Evolutionary conservation across 2,888 invertebrate species (phyloP).

Genomic region (Aleiodes leptofemur): DNA sequence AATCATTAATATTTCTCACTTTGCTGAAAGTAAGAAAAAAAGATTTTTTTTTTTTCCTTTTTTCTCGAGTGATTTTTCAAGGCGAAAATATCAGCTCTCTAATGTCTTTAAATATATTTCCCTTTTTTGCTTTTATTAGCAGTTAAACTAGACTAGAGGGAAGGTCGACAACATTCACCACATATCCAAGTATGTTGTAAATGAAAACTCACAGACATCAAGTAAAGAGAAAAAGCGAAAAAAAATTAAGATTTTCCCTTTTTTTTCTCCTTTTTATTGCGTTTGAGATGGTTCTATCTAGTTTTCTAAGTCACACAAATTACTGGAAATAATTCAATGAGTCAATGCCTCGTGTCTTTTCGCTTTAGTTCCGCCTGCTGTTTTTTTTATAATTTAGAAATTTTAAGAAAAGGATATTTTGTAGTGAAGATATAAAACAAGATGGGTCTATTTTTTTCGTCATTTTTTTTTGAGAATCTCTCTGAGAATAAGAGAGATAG

Average conservation of each 20-base stretch:
- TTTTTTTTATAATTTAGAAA: conserved; percentile 23
- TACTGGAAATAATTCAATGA: conserved; percentile 40
- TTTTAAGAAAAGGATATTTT: not conserved
- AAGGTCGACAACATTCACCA: conserved; percentile 73
- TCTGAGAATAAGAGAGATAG: too few species aligned
- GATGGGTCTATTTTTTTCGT: too few species aligned
- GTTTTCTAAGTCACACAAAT: conserved; percentile 35
- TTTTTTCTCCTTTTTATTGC: conserved; percentile 7
- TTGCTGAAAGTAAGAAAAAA: too few species aligned
- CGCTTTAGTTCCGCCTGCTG: conserved; percentile 34
- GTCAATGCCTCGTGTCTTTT: conserved; percentile 28
- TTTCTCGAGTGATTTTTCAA: not conserved
- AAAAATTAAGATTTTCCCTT: conserved; percentile 15
- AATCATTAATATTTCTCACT: too few species aligned
- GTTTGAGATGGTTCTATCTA: conserved; percentile 1
- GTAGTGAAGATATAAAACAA: too few species aligned
- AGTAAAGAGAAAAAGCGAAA: conserved; percentile 31
- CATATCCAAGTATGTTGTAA: conserved; percentile 35
- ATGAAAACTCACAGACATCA: not conserved
- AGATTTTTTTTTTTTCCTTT: not conserved
- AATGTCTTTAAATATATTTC: conserved; percentile 8
- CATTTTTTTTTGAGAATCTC: too few species aligned
- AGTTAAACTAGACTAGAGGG: conserved; percentile 49
- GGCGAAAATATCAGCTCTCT: not conserved
- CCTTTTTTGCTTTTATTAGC: not conserved